Evolutionary conservation across 2,113 vertebrate genomes (phyloP).

Genomic region (Tursiops truncatus): DNA sequence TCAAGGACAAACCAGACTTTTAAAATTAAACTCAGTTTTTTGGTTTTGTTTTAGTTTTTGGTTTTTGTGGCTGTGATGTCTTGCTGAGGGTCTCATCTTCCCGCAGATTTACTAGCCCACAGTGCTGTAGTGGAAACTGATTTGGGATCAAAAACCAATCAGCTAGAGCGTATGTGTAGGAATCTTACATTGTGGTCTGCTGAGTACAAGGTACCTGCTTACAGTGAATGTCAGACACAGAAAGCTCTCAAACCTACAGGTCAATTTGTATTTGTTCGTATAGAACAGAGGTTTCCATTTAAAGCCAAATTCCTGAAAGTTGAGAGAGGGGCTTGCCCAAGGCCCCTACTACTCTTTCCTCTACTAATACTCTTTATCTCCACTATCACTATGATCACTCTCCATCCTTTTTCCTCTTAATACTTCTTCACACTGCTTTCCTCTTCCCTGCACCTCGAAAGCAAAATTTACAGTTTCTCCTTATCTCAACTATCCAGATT

Average conservation of each 20-base stretch:
- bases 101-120: neutral
- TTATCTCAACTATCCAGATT: neutral
- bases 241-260: neutral
- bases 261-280: neutral
- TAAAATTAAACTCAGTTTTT: neutral
- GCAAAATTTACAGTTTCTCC: conserved; percentile 11
- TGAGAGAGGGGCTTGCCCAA: neutral
- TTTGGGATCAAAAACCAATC: neutral
- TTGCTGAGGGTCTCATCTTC: neutral
- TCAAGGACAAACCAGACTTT: neutral
- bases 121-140: neutral
- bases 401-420: neutral
- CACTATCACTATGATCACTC: neutral
- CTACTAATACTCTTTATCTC: neutral
- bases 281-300: neutral
- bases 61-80: neutral
- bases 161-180: neutral
- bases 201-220: neutral
- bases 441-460: neutral
- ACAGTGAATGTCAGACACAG: neutral
- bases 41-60: too few relatives aligned
- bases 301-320: neutral
- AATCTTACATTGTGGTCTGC: neutral
- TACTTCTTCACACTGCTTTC: neutral
- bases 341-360: neutral